Evolutionary conservation across 2,113 vertebrate genomes (phyloP).

Genomic region (Coturnix japonica): DNA sequence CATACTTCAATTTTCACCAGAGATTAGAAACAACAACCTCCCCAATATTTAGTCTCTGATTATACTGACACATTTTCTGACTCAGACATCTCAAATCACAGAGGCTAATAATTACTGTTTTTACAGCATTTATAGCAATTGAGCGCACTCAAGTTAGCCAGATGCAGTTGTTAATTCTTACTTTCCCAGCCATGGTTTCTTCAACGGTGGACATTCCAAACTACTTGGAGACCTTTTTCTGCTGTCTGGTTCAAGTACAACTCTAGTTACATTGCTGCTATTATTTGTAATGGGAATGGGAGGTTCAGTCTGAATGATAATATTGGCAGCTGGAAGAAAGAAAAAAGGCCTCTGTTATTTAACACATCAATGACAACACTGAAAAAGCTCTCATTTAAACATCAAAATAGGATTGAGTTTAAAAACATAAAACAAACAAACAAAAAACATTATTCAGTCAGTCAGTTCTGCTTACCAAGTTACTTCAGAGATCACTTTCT

Average conservation of each 20-base stretch:
- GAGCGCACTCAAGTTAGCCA: not conserved
- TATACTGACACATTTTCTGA: not conserved
- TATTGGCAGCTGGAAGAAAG: constrained; percentile 88
- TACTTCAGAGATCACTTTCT: not conserved
- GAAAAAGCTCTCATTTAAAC: not conserved
- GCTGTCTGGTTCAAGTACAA: constrained; percentile 88
- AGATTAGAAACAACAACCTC: not conserved
- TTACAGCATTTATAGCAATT: not conserved
- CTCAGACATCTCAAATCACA: not conserved
- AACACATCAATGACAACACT: not conserved
- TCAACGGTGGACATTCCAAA: constrained; percentile 83
- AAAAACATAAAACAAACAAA: not conserved
- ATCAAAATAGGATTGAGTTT: not conserved
- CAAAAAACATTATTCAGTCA: not conserved
- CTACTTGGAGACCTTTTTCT: constrained; percentile 86
- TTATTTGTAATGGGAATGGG: constrained; percentile 80
- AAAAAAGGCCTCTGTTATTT: constrained; percentile 31
- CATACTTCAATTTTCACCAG: not conserved
- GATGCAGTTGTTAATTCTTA: constrained; percentile 71
- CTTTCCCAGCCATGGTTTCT: constrained; percentile 96
- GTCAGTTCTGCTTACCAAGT: not conserved
- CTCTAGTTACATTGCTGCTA: constrained; percentile 82
- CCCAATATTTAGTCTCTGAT: not conserved
- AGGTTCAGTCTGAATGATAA: constrained; percentile 94
- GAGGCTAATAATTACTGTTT: fast-evolving